These are phyloP conservation scores for Hesperophylax magnus DNA, from an alignment of 1,140 invertebrate genomes.

Conservation along the genomic window DNA sequence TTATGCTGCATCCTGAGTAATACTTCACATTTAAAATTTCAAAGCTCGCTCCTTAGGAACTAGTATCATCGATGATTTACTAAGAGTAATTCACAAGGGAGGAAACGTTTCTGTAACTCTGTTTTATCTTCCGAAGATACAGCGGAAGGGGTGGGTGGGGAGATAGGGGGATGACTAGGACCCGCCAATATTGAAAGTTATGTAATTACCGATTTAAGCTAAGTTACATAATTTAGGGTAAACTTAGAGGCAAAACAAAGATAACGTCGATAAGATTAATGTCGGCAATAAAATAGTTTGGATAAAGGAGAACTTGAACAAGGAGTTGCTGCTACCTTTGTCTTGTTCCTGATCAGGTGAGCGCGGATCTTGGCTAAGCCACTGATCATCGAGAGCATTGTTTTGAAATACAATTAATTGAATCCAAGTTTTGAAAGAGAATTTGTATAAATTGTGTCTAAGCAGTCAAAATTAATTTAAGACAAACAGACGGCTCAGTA, in stretches of 20 bases:
- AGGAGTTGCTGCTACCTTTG: constrained; percentile 22
- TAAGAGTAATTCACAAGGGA: constrained; percentile 38
- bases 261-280: constrained; percentile 53
- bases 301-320: constrained; percentile 41
- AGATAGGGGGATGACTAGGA: neutral
- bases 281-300: constrained; percentile 49
- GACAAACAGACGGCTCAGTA: no score
- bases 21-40: no score
- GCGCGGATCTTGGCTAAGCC: neutral
- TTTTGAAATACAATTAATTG: neutral
- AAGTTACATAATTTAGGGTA: constrained; percentile 50
- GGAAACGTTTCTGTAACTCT: constrained; percentile 30
- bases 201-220: constrained; percentile 50
- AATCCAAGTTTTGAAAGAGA: no score
- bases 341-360: neutral
- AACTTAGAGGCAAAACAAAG: constrained; percentile 49
- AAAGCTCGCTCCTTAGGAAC: neutral
- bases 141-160: neutral
- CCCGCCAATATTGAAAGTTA: constrained; percentile 53
- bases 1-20: no score
- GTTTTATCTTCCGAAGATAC: constrained; percentile 46
- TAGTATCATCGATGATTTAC: constrained; percentile 29
- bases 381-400: neutral
- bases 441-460: no score
- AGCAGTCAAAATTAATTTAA: no score